These are phyloP conservation scores for Stictocephala bisonia DNA, from an alignment of 2,888 invertebrate species.

Conservation along the genomic window DNA sequence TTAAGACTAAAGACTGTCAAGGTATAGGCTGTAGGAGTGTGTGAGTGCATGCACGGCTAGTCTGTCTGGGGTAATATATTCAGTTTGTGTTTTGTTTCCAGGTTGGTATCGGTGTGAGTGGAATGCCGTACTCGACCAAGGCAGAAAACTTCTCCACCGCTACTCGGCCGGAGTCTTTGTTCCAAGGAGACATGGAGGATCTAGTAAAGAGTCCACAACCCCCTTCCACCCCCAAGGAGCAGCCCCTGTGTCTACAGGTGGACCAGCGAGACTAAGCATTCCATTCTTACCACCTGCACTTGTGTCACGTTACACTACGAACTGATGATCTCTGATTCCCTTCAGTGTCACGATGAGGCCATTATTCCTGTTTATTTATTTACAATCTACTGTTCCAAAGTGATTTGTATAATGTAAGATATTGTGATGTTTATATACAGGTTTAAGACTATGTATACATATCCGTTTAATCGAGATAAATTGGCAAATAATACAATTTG, in stretches of 20 bases:
- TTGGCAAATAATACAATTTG: neutral
- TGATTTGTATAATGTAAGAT: slow-evolving; percentile 30
- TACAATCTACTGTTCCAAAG: neutral
- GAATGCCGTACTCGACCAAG: slow-evolving; percentile 75
- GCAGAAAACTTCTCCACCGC: slow-evolving; percentile 70
- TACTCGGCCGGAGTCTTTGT: slow-evolving; percentile 70
- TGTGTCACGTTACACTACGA: too few relatives aligned
- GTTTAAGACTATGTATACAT: slow-evolving; percentile 43
- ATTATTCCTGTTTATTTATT: slow-evolving; percentile 17
- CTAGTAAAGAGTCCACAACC: slow-evolving; percentile 70
- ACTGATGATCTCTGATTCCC: slow-evolving; percentile 8
- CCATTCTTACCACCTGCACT: neutral
- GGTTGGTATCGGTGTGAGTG: slow-evolving; percentile 70
- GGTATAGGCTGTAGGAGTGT: too few relatives aligned
- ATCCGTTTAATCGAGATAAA: too few relatives aligned
- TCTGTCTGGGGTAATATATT: too few relatives aligned
- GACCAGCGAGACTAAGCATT: slow-evolving; percentile 59
- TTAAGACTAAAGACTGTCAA: too few relatives aligned
- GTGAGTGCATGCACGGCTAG: too few relatives aligned
- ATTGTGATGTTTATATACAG: slow-evolving; percentile 25
- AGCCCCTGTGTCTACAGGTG: slow-evolving; percentile 52
- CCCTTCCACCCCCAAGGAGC: slow-evolving; percentile 48
- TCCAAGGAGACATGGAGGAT: slow-evolving; percentile 73
- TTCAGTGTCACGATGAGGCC: slow-evolving; percentile 20
- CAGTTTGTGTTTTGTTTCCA: too few relatives aligned